A percentile compares a stretch with the other conserved stretches of the same genome.
These are phyloP conservation scores for Phoenoteleia sp. DNA, from an alignment of 2,888 invertebrate genomes.

Conservation along the genomic window DNA sequence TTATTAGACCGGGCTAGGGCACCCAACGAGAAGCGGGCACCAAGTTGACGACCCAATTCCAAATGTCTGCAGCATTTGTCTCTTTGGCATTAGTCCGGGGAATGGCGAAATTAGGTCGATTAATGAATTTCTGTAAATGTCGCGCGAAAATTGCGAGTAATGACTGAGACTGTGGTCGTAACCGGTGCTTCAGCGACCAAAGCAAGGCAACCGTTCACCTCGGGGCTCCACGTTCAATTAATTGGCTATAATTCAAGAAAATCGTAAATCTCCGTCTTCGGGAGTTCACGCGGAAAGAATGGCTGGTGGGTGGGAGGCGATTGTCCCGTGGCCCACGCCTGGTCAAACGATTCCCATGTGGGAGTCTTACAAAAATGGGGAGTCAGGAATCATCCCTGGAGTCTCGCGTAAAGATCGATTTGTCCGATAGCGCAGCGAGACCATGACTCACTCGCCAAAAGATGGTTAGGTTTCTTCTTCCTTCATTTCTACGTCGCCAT, in stretches of 20 bases:
- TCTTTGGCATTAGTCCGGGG: conserved; percentile 14
- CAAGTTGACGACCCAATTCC: conserved; percentile 43
- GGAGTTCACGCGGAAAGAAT: conserved; percentile 77
- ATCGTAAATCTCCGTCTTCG: conserved; percentile 82
- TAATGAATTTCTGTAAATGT: conserved; percentile 49
- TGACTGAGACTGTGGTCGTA: not conserved
- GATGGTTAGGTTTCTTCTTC: conserved; percentile 44
- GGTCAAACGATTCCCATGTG: conserved; percentile 75
- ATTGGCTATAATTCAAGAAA: conserved; percentile 84
- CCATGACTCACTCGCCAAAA: conserved; percentile 70
- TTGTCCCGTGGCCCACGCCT: conserved; percentile 85
- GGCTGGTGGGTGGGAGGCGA: conserved; percentile 85
- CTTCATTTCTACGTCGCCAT: conserved; percentile 42
- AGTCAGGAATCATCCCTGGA: conserved; percentile 49
- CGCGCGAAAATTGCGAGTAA: conserved; percentile 21
- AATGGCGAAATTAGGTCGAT: conserved; percentile 43
- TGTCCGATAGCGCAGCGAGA: conserved; percentile 56
- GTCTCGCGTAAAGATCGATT: conserved; percentile 48
- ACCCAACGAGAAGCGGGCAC: not conserved
- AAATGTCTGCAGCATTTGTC: conserved; percentile 8
- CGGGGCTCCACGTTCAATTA: conserved; percentile 79
- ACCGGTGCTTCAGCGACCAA: not conserved
- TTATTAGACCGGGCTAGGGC: conserved; percentile 19
- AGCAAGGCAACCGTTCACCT: conserved; percentile 38
- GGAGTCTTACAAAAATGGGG: conserved; percentile 76